Evolutionary conservation across 2,888 invertebrate genomes (phyloP).

Genomic region (Oscheius sp.): DNA sequence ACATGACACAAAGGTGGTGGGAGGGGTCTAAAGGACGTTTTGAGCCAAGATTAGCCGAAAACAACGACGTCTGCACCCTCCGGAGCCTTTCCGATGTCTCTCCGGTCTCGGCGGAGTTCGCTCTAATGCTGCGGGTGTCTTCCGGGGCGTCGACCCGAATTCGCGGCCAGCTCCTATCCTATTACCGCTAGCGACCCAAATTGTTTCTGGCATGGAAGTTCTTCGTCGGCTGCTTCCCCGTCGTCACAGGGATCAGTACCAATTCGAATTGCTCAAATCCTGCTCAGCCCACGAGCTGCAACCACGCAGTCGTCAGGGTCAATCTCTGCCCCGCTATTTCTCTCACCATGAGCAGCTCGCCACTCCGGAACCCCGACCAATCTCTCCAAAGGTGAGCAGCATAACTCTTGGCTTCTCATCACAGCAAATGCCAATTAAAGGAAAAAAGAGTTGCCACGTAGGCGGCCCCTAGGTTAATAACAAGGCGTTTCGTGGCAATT

Average conservation of each 20-base stretch:
- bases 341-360: slow-evolving; percentile 29
- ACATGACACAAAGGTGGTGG: background rate
- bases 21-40: slow-evolving; percentile 26
- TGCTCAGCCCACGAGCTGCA: slow-evolving; percentile 32
- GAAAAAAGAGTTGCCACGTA: no score
- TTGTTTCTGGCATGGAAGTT: slow-evolving; percentile 49
- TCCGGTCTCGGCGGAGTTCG: slow-evolving; percentile 34
- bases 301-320: slow-evolving; percentile 14
- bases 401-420: background rate
- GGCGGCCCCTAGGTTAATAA: no score
- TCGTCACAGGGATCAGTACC: slow-evolving; percentile 52
- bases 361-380: slow-evolving; percentile 4
- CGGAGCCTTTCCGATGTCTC: slow-evolving; percentile 26
- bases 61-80: slow-evolving; percentile 26
- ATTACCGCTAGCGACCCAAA: slow-evolving; percentile 30
- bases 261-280: slow-evolving; percentile 51
- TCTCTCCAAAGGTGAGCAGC: slow-evolving; percentile 23
- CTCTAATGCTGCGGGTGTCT: slow-evolving; percentile 36
- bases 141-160: slow-evolving; percentile 37
- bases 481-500: no score
- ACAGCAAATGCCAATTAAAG: no score
- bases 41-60: slow-evolving; percentile 34
- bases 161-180: slow-evolving; percentile 34
- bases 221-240: slow-evolving; percentile 51
- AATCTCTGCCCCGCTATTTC: slow-evolving; percentile 29